Evolutionary conservation across 2,888 invertebrate genomes (phyloP).

Genomic region (Tetranychus piercei): DNA sequence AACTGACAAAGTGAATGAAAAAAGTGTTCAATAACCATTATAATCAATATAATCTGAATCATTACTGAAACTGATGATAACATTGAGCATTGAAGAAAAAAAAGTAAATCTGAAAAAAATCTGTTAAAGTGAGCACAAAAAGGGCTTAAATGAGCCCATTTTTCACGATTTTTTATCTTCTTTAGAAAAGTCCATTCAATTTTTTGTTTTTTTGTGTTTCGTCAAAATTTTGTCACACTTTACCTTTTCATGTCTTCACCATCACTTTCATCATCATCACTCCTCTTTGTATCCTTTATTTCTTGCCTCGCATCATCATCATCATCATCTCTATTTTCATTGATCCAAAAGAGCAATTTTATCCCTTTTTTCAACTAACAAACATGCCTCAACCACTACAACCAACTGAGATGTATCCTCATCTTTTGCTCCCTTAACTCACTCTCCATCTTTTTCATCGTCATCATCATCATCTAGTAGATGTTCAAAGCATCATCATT

Average conservation of each 20-base stretch:
- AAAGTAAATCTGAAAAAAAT: too few relatives aligned
- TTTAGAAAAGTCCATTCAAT: background rate
- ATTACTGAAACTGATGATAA: too few relatives aligned
- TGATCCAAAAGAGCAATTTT: background rate
- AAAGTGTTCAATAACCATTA: too few relatives aligned
- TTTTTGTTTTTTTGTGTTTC: background rate
- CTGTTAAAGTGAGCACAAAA: too few relatives aligned
- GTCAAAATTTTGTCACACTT: background rate
- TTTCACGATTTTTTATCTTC: too few relatives aligned
- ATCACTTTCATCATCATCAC: background rate
- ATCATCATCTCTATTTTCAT: background rate
- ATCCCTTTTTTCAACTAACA: background rate
- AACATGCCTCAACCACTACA: background rate
- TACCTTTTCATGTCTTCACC: background rate
- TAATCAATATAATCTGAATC: too few relatives aligned
- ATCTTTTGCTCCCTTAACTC: background rate
- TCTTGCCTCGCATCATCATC: background rate
- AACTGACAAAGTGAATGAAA: too few relatives aligned
- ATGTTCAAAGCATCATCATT: background rate
- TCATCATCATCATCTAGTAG: background rate
- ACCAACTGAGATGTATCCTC: background rate
- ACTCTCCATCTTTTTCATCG: background rate
- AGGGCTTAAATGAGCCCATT: too few relatives aligned
- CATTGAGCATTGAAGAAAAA: too few relatives aligned
- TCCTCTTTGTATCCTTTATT: background rate